Base-by-base conservation (phyloP, 2,888 invertebrate genomes). In the Ophioninae sp. region DNA sequence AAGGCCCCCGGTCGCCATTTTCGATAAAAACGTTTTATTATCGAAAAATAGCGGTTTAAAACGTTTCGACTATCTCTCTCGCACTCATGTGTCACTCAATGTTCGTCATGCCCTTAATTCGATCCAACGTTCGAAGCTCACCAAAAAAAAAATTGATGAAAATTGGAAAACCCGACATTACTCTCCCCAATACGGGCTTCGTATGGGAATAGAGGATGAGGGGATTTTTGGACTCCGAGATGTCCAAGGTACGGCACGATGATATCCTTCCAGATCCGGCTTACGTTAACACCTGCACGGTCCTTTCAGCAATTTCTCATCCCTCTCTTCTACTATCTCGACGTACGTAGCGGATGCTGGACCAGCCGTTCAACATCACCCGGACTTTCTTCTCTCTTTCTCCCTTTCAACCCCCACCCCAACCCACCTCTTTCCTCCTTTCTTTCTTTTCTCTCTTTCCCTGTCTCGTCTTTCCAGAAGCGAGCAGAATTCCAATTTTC, bases 401-500 rank as follows among this genome's bases (percentile, higher is more conserved):
- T n/a, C n/a, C n/a, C n/a, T 44, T 72, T 81, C 65, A 30, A 39
- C 79, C 10, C n/a, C n/a, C n/a, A n/a, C n/a, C n/a, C n/a, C n/a
- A n/a, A n/a, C n/a, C n/a, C n/a, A n/a, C n/a, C n/a, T 75, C 20
- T 22, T 44, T 65, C 64, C 22, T 72, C 56, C 56, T 64, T 64
- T 63, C 63, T 64, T 89, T 90, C 90, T 90, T 59, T 90, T 88
- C 79, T 81, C 83, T 84, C 79, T 86, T 85, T 73, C 88, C 68
- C 22, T 44, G 22, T 68, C 41, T 23, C 41, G 37, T 76, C 77
- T 69, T 88, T 88, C 86, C 87, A 87, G 87, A 86, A 88, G 68
- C 69, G 68, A 77, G 80, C 71, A 88, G 90, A 90, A 90, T 91
- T 92, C 88, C 92, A 92, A 92, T 92, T 91, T 92, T 91, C 91